Conservation (phyloP, 1,140 invertebrate genomes). For the Atta texana region DNA sequence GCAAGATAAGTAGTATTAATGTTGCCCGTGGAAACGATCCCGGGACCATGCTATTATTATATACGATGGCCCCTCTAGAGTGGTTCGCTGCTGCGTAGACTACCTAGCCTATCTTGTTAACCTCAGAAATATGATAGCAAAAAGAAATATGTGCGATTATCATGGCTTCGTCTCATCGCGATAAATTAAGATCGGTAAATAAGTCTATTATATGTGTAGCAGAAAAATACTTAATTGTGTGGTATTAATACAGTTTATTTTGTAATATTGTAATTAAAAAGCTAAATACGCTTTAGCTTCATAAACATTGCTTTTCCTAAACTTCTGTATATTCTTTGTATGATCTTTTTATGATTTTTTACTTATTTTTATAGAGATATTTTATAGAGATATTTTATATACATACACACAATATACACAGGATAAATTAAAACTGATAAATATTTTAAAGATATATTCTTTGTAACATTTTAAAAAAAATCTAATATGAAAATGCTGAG, state of each 20-base stretch:
- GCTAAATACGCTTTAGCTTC: not conserved
- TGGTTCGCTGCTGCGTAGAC: slow-evolving; percentile 47
- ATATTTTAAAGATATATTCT: too few species aligned
- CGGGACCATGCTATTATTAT: slow-evolving; percentile 73
- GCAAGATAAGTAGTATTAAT: slow-evolving; percentile 77
- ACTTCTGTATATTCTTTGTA: not conserved
- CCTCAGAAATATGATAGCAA: slow-evolving; percentile 54
- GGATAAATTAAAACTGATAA: too few species aligned
- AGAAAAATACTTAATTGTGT: not conserved
- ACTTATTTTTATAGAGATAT: too few species aligned
- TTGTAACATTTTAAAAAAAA: too few species aligned
- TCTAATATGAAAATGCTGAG: too few species aligned
- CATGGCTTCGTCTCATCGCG: slow-evolving; percentile 21
- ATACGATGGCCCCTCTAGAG: slow-evolving; percentile 56
- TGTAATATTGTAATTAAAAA: not conserved
- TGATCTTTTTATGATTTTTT: not conserved
- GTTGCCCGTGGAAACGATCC: slow-evolving; percentile 71
- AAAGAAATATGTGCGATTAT: slow-evolving; percentile 17
- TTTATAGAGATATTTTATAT: too few species aligned
- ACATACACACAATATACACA: too few species aligned
- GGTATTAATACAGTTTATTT: slow-evolving; percentile 11
- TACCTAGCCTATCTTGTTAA: slow-evolving; percentile 60
- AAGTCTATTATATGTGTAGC: slow-evolving; percentile 41
- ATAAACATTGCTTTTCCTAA: not conserved
- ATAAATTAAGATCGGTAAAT: slow-evolving; percentile 54